Conservation (phyloP, 2,888 invertebrate species). For the Mycalesis mineus region DNA sequence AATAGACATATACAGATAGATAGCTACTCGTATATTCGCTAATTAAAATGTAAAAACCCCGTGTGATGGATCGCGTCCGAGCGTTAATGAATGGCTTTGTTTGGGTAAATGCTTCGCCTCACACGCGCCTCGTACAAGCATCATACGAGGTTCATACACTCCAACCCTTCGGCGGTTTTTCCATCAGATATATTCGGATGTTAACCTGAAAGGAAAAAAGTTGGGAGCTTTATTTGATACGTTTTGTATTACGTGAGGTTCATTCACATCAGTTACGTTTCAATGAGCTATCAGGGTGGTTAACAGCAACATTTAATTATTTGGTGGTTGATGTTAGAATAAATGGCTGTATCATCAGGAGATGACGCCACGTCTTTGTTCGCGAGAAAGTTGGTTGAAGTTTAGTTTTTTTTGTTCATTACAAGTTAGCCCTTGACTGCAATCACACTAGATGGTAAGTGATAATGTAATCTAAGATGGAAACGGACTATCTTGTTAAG, state of each 20-base stretch:
- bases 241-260: not conserved
- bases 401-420: too few species aligned
- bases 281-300: not conserved
- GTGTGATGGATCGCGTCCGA: slow-evolving; percentile 35
- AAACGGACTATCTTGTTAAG: too few species aligned
- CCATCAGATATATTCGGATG: not conserved
- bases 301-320: too few species aligned
- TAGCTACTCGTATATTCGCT: slow-evolving; percentile 13
- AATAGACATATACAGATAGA: not conserved
- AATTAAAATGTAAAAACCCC: slow-evolving; percentile 33
- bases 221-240: not conserved
- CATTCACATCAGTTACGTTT: not conserved
- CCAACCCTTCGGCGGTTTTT: not conserved
- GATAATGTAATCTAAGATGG: too few species aligned
- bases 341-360: too few species aligned
- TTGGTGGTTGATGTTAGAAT: too few species aligned
- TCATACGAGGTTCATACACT: too few species aligned
- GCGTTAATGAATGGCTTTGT: slow-evolving; percentile 39
- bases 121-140: too few species aligned
- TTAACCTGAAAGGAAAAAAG: not conserved
- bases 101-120: slow-evolving; percentile 16
- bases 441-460: too few species aligned
- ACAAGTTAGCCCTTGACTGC: too few species aligned
- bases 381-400: too few species aligned
- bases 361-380: too few species aligned